phyloP scores from a whole-genome alignment of 2,113 vertebrate genomes.

The Lethenteron reissneri region DNA sequence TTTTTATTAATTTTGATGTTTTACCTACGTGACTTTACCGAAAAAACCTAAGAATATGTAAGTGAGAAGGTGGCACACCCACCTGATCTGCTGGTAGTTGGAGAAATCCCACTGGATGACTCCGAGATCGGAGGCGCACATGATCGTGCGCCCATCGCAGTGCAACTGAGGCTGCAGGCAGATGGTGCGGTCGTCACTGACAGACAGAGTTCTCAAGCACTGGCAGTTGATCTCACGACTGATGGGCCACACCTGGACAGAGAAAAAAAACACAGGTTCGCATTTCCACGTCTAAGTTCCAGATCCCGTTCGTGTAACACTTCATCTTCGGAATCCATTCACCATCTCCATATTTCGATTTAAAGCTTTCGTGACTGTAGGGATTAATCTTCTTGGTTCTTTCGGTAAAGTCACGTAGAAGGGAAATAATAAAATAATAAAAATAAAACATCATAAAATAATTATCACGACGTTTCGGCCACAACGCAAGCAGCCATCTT shows the following conservation, averaged over 20 bases:
- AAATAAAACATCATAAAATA: too few species aligned
- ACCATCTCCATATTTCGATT: too few species aligned
- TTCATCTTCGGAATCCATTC: too few species aligned
- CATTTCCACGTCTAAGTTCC: background rate
- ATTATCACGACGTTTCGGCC: too few species aligned
- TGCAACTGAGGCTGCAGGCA: constrained; percentile 77
- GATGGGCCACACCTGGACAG: constrained; percentile 74
- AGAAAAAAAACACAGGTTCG: constrained; percentile 9
- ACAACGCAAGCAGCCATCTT: too few species aligned
- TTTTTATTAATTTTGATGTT: too few species aligned
- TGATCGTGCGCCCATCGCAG: constrained; percentile 78
- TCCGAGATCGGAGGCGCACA: constrained; percentile 84
- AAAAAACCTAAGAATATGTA: background rate
- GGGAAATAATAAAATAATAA: too few species aligned
- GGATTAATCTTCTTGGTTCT: too few species aligned
- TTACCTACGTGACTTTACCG: too few species aligned
- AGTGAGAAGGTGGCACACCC: constrained; percentile 10
- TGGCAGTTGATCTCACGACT: constrained; percentile 93
- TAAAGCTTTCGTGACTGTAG: too few species aligned
- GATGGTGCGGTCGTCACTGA: constrained; percentile 83
- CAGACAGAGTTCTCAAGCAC: constrained; percentile 72
- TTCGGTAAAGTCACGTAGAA: too few species aligned
- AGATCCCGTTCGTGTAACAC: background rate
- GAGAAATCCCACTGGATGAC: constrained; percentile 96
- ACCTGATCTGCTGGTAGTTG: constrained; percentile 90